Evolutionary conservation across 2,797 vertebrate genomes (phyloP).

Genomic region (Zenarchopterus dispar): DNA sequence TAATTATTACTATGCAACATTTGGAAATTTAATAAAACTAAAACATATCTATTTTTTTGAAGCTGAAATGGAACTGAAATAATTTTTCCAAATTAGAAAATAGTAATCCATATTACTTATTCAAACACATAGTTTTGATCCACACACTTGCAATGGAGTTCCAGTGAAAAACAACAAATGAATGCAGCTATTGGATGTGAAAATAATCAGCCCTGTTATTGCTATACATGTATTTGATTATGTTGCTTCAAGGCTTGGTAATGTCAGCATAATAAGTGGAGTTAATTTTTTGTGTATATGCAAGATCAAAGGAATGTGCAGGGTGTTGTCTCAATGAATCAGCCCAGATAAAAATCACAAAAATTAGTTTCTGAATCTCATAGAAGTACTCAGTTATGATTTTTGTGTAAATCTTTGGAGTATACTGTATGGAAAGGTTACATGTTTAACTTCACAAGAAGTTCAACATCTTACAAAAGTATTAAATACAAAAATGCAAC

Average conservation of each 20-base stretch:
- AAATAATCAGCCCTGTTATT: conserved; percentile 10
- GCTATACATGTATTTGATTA: conserved; percentile 2
- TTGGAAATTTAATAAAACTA: conserved; percentile 21
- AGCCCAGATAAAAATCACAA: too few relatives aligned
- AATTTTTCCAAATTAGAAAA: conserved; percentile 15
- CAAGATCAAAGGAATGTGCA: conserved; percentile 24
- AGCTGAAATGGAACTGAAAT: conserved; percentile 12
- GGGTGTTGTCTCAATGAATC: background rate
- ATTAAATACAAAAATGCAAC: too few relatives aligned
- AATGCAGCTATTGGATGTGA: background rate
- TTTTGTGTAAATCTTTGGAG: too few relatives aligned
- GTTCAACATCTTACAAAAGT: too few relatives aligned
- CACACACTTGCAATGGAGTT: background rate
- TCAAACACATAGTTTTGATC: background rate
- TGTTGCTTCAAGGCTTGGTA: background rate
- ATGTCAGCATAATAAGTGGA: conserved; percentile 15
- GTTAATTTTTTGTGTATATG: conserved; percentile 10
- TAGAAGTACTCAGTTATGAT: too few relatives aligned
- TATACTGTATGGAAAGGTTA: too few relatives aligned
- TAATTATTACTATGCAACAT: conserved; percentile 26
- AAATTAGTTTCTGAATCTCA: too few relatives aligned
- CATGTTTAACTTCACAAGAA: too few relatives aligned
- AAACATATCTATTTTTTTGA: conserved; percentile 23
- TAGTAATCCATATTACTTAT: conserved; percentile 11
- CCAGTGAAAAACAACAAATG: background rate